Evolutionary conservation across 1,140 invertebrate genomes (phyloP), one percentile per base, ranked within the genome.

Genomic region (Drosophila repletoides): DNA sequence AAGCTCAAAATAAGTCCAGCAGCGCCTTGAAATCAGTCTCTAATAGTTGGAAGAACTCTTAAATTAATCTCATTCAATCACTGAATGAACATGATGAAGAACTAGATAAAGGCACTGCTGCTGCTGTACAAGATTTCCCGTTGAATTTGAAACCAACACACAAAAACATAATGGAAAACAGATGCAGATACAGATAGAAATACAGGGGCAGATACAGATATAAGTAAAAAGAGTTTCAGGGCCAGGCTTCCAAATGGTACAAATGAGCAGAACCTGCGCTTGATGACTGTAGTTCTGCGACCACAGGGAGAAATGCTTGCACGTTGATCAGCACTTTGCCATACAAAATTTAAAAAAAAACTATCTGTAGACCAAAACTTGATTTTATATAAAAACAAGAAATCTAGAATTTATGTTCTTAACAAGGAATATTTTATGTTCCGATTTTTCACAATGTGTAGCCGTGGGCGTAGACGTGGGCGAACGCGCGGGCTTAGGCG

Each of bases 101-200:
- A 12, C 43, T n/a, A 81, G 56, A 48, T 68, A 36, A 38, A 66
- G 59, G 76, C 76, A 67, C 9, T 34, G 76, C 52, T n/a, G n/a
- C n/a, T 49, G 49, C 43, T 51, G 55, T 46, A 53, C 48, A 76
- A 63, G 74, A 77, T 68, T 80, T 75, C 17, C 70, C 74, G 79
- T 60, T 84, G 79, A 84, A 79, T 83, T 83, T 79, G 56, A 79
- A 84, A 59, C 65, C 73, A 77, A 83, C n/a, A 84, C 79, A 83
- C 73, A 74, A 68, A 60, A 52, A 53, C 72, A 81, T 79, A 79
- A 75, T 74, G 79, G 66, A 58, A 79, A 86, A 73, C n/a, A 14
- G 1, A 36, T 7, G 28, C 9, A 33, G 19, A 5, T 3, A 7
- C 12, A 48, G 9, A 21, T 19, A 28, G 15, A 52, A 3, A 21